Evolutionary conservation across 1,140 invertebrate species (phyloP).

Genomic region (Schlechtendalia chinensis): DNA sequence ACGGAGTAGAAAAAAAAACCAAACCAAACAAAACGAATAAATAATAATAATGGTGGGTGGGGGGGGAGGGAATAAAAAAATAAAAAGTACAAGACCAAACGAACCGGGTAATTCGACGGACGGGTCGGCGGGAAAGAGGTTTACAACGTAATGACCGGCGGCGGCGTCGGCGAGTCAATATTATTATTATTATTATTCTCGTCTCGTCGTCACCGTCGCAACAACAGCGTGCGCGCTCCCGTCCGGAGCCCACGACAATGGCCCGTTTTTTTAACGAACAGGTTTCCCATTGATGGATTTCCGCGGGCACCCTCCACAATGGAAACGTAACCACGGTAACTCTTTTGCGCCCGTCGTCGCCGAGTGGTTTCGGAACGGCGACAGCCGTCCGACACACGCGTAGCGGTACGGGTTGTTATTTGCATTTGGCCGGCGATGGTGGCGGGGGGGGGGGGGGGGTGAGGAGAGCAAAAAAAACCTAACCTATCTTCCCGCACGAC

Average conservation of each 20-base stretch:
- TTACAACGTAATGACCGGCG: not conserved
- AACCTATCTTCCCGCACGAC: too few relatives aligned
- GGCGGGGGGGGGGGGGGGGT: too few relatives aligned
- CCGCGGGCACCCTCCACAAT: slow-evolving; percentile 38
- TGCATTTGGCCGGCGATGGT: not conserved
- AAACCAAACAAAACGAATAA: not conserved
- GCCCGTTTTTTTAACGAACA: slow-evolving; percentile 37
- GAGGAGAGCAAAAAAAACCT: not conserved
- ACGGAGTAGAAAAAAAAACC: not conserved
- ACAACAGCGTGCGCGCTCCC: not conserved
- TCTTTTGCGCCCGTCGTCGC: slow-evolving; percentile 33
- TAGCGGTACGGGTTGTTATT: too few relatives aligned
- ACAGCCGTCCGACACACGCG: too few relatives aligned
- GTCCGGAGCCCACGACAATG: not conserved
- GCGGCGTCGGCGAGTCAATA: not conserved
- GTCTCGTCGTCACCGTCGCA: slow-evolving; percentile 5
- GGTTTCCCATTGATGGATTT: slow-evolving; percentile 40
- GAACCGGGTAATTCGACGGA: slow-evolving; percentile 18
- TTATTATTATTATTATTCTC: slow-evolving; percentile 18
- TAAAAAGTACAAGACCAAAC: slow-evolving; percentile 8
- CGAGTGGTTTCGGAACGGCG: too few relatives aligned
- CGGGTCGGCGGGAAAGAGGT: not conserved
- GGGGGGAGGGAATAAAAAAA: not conserved
- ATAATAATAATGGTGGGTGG: too few relatives aligned
- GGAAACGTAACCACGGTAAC: slow-evolving; percentile 7